phyloP scores from a whole-genome alignment of 2,797 vertebrate species.

The Arrhamphus sclerolepis region DNA sequence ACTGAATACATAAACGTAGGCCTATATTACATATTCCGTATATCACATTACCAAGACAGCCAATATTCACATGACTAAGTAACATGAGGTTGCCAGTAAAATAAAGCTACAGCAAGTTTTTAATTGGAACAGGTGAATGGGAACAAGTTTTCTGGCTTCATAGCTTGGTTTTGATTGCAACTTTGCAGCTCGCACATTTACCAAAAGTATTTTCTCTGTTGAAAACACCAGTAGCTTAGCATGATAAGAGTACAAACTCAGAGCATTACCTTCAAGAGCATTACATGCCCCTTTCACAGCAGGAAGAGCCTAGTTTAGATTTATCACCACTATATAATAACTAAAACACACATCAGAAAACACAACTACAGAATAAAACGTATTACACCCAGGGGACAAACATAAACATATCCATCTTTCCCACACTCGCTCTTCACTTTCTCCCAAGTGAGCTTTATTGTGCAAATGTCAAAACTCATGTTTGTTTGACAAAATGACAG shows the following conservation, averaged over 20 bases:
- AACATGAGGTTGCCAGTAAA: no score
- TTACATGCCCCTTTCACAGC: not conserved
- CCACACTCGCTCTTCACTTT: not conserved
- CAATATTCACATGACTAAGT: no score
- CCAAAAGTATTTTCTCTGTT: not conserved
- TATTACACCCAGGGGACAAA: slow-evolving; percentile 12
- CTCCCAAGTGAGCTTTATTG: slow-evolving; percentile 56
- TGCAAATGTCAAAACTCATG: slow-evolving; percentile 60
- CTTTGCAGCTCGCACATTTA: not conserved
- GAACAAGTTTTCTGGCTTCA: not conserved
- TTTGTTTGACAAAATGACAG: slow-evolving; percentile 67
- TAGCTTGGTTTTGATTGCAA: not conserved
- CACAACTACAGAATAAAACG: slow-evolving; percentile 9
- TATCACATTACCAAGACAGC: no score
- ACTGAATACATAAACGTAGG: no score
- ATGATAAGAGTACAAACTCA: not conserved
- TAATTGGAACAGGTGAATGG: no score
- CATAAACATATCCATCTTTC: slow-evolving; percentile 25
- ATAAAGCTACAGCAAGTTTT: no score
- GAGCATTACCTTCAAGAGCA: not conserved
- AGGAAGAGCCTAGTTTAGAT: not conserved
- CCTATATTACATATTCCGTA: no score
- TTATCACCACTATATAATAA: not conserved
- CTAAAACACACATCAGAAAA: not conserved
- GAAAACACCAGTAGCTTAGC: not conserved